Evolutionary conservation across 2,113 vertebrate genomes (phyloP), one percentile per base, ranked within the genome.

Genomic region (Brachyhypopomus occidentalis): DNA sequence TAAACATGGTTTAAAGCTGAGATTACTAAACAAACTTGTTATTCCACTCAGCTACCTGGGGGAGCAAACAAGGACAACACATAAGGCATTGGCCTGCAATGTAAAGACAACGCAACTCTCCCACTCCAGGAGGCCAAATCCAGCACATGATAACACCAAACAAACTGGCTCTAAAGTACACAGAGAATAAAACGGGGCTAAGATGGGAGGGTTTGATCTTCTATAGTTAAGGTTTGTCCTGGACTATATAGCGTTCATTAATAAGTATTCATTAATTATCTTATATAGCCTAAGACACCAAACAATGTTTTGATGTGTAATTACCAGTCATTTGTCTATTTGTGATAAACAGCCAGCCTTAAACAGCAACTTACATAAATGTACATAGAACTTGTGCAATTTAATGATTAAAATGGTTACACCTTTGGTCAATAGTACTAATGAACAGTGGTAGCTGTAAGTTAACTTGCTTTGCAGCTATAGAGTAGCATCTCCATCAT

Each of bases 41-140:
- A 19, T 66, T 66, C 17, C 27, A n/a, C 38, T 67, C 62, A 7
- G 41, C 20, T 14, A 22, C 34, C 62, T 36, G 41, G 52, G 6
- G 27, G 58, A 63, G 14, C 38, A 58, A 67, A 7, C 60, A 48
- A 45, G 52, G 11, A 66, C 64, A 77, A 20, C 62, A 77, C 62
- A 77, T 19, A 27, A 63, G 22, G 52, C 45, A 55, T 17, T 34
- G 62, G 60, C 64, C 63, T 55, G 62, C 41, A 4, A 8, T 41
- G 22, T 60, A 56, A 58, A 58, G 38, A 27, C 75, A 77, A 38
- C 62, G 67, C 75, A 77, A 77, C 62, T 55, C 62, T 30, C 34
- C n/a, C 36, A 63, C 23, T 14, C 52, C 41, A 34, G 63, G 8
- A 66, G 36, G 25, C 60, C 60, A 66, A 77, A 77, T 55, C 16